Percentiles rank a stretch among this genome's conserved stretches.
These are phyloP conservation scores for Ichneumoninae sp. DNA, from an alignment of 2,888 invertebrate species.

Conservation along the genomic window DNA sequence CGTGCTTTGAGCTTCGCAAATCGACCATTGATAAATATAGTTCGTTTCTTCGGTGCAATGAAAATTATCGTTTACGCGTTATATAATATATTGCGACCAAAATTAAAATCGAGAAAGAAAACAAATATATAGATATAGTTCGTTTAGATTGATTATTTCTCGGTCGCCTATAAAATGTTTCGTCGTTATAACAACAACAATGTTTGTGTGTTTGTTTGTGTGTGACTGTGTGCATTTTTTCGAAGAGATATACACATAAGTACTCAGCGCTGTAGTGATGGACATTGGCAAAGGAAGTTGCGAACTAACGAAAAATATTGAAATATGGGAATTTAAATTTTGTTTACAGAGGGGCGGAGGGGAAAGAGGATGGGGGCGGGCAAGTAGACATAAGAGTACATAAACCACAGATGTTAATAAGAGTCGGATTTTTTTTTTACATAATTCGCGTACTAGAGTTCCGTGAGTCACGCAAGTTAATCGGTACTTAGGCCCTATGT, in stretches of 20 bases:
- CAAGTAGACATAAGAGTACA: conserved; percentile 12
- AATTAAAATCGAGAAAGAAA: not conserved
- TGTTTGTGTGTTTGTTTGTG: not conserved
- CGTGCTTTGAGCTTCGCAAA: conserved; percentile 2
- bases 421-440: conserved; percentile 31
- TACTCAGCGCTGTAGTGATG: conserved; percentile 11
- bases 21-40: conserved; percentile 20
- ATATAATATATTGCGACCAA: conserved; percentile 40
- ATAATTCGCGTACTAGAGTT: conserved; percentile 44
- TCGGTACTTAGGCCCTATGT: conserved; percentile 70
- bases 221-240: not conserved
- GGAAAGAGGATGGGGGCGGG: not conserved
- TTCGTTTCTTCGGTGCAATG: conserved; percentile 39
- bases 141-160: conserved; percentile 42
- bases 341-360: not conserved
- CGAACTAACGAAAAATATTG: not conserved
- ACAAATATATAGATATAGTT: conserved; percentile 15
- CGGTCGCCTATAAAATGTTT: conserved; percentile 34
- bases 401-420: conserved; percentile 31
- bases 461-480: conserved; percentile 53
- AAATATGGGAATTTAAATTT: conserved; percentile 13
- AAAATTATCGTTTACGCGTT: conserved; percentile 47
- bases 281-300: not conserved
- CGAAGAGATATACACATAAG: conserved; percentile 25
- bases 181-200: conserved; percentile 15